Conservation (phyloP, 1,140 invertebrate genomes). For the Agrypnia vestita region DNA sequence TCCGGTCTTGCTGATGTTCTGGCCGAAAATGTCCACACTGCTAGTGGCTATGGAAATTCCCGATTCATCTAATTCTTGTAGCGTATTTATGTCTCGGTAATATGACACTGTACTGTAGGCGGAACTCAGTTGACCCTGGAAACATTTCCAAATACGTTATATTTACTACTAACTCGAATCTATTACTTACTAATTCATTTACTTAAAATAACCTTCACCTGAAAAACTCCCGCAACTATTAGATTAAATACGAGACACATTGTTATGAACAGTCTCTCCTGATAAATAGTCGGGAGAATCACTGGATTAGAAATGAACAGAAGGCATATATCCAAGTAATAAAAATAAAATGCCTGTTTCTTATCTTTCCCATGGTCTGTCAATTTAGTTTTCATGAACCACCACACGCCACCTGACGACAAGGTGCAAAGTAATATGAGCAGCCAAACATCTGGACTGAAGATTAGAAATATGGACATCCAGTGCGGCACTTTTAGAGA, state of each 20-base stretch:
- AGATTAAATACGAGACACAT: slow-evolving; percentile 64
- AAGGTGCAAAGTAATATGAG: slow-evolving; percentile 60
- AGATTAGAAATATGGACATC: slow-evolving; percentile 64
- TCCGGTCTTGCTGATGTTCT: slow-evolving; percentile 53
- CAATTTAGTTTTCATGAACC: slow-evolving; percentile 56
- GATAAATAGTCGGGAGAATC: background rate
- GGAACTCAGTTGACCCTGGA: slow-evolving; percentile 60
- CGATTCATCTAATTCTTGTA: slow-evolving; percentile 65
- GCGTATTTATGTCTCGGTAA: slow-evolving; percentile 64
- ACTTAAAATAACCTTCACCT: slow-evolving; percentile 44
- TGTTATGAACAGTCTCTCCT: slow-evolving; percentile 63
- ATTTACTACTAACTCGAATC: background rate
- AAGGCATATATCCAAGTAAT: slow-evolving; percentile 48
- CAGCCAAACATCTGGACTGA: slow-evolving; percentile 64
- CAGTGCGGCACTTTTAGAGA: slow-evolving; percentile 66
- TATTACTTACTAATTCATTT: background rate
- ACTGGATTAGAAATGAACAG: slow-evolving; percentile 51
- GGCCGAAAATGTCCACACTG: slow-evolving; percentile 60
- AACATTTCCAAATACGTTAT: background rate
- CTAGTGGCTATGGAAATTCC: slow-evolving; percentile 63
- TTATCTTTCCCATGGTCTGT: background rate
- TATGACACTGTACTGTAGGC: slow-evolving; percentile 64
- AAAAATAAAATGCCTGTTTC: slow-evolving; percentile 12
- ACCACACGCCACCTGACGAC: slow-evolving; percentile 61
- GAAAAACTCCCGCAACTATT: slow-evolving; percentile 63